Base-by-base conservation (phyloP, 2,888 invertebrate genomes). In the Ectemnius continuus region DNA sequence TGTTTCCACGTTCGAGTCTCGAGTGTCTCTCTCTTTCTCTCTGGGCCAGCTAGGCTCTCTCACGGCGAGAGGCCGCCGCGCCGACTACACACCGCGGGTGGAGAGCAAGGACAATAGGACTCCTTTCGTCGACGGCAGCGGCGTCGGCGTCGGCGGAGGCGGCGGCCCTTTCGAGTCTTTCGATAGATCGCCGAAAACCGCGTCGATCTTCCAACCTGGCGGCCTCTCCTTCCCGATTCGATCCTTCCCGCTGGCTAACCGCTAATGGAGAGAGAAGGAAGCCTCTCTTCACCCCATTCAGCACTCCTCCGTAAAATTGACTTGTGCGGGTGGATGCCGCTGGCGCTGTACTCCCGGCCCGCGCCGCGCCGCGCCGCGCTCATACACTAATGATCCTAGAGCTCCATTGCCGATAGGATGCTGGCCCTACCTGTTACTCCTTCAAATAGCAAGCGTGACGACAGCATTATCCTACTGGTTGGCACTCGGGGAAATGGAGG, bases 1-100 rank as follows among this genome's bases (percentile, higher is more conserved):
- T 89, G 87, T 89, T 89, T 90, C 88, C 88, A 88, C 88, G 90
- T 90, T 88, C 84, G 86, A 86, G 85, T 87, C 86, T 86, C 86
- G 85, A 84, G 81, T 14, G 4, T 52, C 52, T 52, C 11, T 36
- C 8, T 36, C 36, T 36, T 11, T 36, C 36, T 36, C 36, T 36
- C 8, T 8, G 8, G 36, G 36, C 5, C 11, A 11, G 8, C 36
- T 11, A 36, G 8, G 36, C 8, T 36, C 36, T 36, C 36, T 36
- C 36, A 36, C 36, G 36, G 36, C 36, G 66, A 61, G 79, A 81
- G 75, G 79, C 69, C 76, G 81, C 76, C 70, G 61, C n/a, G 67
- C 36, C 11, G 36, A 36, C 36, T 36, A 36, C 36, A 36, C 71
- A 64, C 76, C 73, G 80, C 77, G 73, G 81, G 70, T 76, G 73